Conservation (phyloP, 2,797 vertebrate species). For the Acropternis orthonyx region DNA sequence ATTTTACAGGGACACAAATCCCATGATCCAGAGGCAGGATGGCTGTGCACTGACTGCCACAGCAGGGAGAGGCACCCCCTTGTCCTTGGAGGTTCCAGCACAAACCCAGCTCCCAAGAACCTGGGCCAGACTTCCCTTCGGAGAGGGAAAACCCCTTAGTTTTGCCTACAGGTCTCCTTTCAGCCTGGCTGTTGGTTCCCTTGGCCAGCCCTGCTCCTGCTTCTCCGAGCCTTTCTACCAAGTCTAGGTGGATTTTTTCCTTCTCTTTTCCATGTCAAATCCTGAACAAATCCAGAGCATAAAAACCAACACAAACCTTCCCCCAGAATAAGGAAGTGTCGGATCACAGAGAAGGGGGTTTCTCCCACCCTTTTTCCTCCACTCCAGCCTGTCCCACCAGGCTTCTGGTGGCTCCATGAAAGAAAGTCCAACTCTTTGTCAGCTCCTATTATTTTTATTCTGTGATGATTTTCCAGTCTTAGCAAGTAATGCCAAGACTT, state of each 20-base stretch:
- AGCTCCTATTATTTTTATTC: background rate
- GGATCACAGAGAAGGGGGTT: background rate
- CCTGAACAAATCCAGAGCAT: background rate
- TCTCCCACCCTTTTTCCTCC: background rate
- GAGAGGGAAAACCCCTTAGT: background rate
- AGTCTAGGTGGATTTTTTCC: background rate
- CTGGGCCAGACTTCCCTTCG: background rate
- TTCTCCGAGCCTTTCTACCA: background rate
- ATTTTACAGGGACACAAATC: background rate
- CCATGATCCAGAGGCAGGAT: background rate
- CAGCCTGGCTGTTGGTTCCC: background rate
- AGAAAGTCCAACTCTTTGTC: background rate
- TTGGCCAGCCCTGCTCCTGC: background rate
- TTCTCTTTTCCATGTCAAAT: background rate
- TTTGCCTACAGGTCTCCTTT: background rate
- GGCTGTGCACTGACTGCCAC: background rate
- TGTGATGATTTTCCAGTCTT: background rate
- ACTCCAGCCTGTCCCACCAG: fast-evolving
- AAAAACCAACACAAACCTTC: background rate
- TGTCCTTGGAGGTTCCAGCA: background rate
- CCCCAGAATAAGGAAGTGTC: background rate
- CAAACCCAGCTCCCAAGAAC: background rate
- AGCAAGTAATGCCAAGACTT: background rate
- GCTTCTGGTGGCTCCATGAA: background rate
- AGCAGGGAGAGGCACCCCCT: background rate